phyloP scores from a whole-genome alignment of 1,140 invertebrate species.

The Popillia japonica region DNA sequence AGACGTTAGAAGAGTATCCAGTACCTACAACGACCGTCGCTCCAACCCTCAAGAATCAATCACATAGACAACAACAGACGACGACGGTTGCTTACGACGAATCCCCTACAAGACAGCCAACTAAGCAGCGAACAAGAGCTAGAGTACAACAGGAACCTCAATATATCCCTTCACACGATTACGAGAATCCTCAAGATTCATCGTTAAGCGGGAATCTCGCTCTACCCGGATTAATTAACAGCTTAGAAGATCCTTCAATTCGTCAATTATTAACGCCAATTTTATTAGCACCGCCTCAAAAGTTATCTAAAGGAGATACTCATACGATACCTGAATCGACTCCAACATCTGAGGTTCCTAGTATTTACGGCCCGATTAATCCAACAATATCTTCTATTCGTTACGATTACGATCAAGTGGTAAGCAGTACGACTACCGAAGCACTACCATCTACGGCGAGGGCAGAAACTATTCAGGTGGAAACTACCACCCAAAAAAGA shows the following conservation, averaged over 20 bases:
- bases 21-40: neutral
- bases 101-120: too few relatives aligned
- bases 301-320: constrained; percentile 35
- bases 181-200: too few relatives aligned
- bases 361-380: constrained; percentile 13
- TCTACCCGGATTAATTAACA: constrained; percentile 68
- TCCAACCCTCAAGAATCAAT: neutral
- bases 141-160: constrained; percentile 12
- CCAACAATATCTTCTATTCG: neutral
- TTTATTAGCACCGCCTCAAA: constrained; percentile 47
- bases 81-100: too few relatives aligned
- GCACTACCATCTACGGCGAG: neutral
- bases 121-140: neutral
- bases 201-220: constrained; percentile 65
- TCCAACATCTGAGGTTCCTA: neutral
- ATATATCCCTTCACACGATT: too few relatives aligned
- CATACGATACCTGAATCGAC: constrained; percentile 1
- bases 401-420: neutral
- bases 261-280: constrained; percentile 53
- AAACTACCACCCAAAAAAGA: neutral
- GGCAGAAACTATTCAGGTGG: neutral
- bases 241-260: constrained; percentile 64
- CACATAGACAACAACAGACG: too few relatives aligned
- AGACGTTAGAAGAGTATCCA: neutral
- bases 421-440: neutral